Evolutionary conservation across 2,888 invertebrate species (phyloP), one percentile per base, ranked within the genome.

Genomic region (Seira musarum): DNA sequence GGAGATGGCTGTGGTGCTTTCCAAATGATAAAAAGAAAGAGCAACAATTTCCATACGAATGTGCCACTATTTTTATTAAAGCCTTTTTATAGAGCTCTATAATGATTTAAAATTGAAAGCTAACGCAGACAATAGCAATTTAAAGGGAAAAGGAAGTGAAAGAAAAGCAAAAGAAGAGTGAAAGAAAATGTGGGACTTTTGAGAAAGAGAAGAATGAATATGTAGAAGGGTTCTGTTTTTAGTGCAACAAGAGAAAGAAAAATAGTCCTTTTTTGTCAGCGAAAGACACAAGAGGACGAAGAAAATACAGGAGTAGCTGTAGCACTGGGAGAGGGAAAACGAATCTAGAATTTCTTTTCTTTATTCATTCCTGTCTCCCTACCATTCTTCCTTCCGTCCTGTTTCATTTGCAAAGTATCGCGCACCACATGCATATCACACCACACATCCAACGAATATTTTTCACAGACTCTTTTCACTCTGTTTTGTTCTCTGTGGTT

Each of bases 71-170:
- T 5, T 57, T n/a, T n/a, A 5, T 69, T 17, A n/a, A 19, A 46
- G 30, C 19, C 75, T 53, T 21, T 22, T 66, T 57, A n/a, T n/a
- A n/a, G 57, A 53, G 46, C 57, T 61, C 46, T 70, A 77, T 77
- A 77, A 70, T 77, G 77, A 77, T 77, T 65, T 70, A 71, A 77
- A 77, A 77, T 77, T 77, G 77, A 77, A 77, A 71, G 77, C 60
- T 71, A 64, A 66, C 49, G 64, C 77, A 77, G 77, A 77, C 70
- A 71, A 70, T 77, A 21, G 76, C 63, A 69, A 64, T 75, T 76
- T 46, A 69, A 69, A 30, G 17, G 24, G 17, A 60, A 60, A 71
- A 15, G 70, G 68, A 77, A 70, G 70, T 65, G 63, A 63, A 63
- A 68, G 70, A 64, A 69, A 69, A 60, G 30, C 69, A 69, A 69